A percentile compares a stretch with the other conserved stretches of the same genome.
phyloP scores from a whole-genome alignment of 2,797 vertebrate genomes.

The Nyctalus aviator region DNA sequence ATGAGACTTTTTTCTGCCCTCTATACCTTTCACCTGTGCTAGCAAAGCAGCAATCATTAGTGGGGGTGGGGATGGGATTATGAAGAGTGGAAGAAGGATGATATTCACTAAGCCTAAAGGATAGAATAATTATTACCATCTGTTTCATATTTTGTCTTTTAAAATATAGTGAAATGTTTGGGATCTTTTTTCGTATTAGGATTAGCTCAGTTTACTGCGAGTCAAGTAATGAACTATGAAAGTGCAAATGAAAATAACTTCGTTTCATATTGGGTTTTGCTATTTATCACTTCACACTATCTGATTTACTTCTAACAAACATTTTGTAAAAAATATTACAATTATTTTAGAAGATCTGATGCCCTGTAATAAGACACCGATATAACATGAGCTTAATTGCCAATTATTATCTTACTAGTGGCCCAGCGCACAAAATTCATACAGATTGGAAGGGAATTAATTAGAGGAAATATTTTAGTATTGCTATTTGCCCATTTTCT shows the following conservation, averaged over 20 bases:
- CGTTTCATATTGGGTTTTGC: neutral
- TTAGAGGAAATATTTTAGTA: no score
- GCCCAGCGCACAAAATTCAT: no score
- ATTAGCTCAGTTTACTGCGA: neutral
- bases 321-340: neutral
- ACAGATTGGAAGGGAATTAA: no score
- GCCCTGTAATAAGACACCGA: fast-evolving
- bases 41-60: neutral
- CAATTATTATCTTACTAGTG: neutral
- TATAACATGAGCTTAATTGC: neutral
- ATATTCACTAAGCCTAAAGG: neutral
- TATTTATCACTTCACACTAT: neutral
- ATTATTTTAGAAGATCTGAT: neutral
- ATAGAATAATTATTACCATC: neutral
- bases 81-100: neutral
- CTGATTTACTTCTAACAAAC: neutral
- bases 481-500: no score
- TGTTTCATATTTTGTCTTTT: neutral
- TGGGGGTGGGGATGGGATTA: fast-evolving
- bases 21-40: neutral
- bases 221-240: neutral
- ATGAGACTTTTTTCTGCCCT: neutral
- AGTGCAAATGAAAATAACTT: neutral
- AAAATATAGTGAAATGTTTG: neutral
- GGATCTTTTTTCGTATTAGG: neutral